Percentiles rank a stretch among this genome's conserved stretches.
phyloP scores from a whole-genome alignment of 1,140 invertebrate species.

The Phthorimaea operculella region DNA sequence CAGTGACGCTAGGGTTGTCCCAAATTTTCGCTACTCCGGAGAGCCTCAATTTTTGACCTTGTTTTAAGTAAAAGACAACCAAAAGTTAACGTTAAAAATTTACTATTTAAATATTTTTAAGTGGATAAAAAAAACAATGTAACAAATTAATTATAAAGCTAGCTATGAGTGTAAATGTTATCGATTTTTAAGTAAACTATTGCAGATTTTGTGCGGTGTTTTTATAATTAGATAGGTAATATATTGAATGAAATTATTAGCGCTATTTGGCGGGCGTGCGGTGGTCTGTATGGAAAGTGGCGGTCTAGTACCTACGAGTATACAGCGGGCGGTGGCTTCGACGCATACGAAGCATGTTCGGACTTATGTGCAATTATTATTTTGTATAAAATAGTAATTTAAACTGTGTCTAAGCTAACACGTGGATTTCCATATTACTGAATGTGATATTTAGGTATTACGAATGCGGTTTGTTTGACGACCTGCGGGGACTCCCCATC shows the following conservation, averaged over 20 bases:
- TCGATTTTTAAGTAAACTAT: slow-evolving; percentile 64
- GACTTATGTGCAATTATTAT: slow-evolving; percentile 67
- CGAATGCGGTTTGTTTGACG: slow-evolving; percentile 51
- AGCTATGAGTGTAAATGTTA: slow-evolving; percentile 68
- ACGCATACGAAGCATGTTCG: slow-evolving; percentile 34
- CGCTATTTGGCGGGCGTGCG: slow-evolving; percentile 37
- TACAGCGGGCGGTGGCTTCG: slow-evolving; percentile 25
- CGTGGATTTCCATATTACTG: slow-evolving; percentile 66
- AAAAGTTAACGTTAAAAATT: slow-evolving; percentile 67
- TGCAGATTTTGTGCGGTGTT: slow-evolving; percentile 66
- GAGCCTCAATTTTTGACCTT: slow-evolving; percentile 58
- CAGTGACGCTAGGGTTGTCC: slow-evolving; percentile 35
- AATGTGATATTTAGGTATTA: slow-evolving; percentile 68
- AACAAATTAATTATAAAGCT: slow-evolving; percentile 67
- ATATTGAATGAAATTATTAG: slow-evolving; percentile 66
- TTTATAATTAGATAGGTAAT: slow-evolving; percentile 69
- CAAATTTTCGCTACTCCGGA: slow-evolving; percentile 44
- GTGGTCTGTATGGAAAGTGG: slow-evolving; percentile 13
- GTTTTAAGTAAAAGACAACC: slow-evolving; percentile 65
- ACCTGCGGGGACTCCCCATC: slow-evolving; percentile 29
- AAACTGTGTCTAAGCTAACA: slow-evolving; percentile 61
- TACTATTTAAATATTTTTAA: slow-evolving; percentile 64
- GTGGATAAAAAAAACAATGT: slow-evolving; percentile 59
- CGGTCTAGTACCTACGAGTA: background rate
- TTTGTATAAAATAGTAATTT: slow-evolving; percentile 64